These are phyloP conservation scores for Tylochromis polylepis DNA, from an alignment of 2,113 vertebrate genomes.

Conservation along the genomic window DNA sequence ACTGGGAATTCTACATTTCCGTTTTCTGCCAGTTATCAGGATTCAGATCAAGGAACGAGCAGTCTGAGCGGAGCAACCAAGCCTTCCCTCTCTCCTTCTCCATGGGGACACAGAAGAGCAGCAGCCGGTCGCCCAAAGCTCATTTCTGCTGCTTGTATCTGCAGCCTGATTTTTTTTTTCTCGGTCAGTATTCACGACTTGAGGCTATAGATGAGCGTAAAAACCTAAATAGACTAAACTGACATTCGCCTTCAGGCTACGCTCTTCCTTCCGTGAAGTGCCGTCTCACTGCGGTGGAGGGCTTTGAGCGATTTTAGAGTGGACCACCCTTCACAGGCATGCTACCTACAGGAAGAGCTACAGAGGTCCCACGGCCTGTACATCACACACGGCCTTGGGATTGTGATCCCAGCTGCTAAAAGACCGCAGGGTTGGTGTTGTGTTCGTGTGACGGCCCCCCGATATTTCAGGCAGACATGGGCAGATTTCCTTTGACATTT, in stretches of 20 bases:
- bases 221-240: background rate
- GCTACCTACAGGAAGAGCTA: background rate
- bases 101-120: background rate
- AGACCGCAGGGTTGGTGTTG: background rate
- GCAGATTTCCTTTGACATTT: background rate
- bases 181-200: background rate
- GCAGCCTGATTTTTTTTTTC: accelerated
- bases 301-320: background rate
- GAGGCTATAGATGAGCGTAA: background rate
- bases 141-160: background rate
- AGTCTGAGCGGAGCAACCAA: background rate
- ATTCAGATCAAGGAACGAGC: background rate
- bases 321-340: background rate
- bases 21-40: background rate
- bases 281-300: background rate
- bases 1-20: background rate
- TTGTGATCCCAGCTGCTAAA: background rate
- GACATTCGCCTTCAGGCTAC: background rate
- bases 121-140: background rate
- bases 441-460: background rate
- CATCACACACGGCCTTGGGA: background rate
- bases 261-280: background rate
- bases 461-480: background rate
- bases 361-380: background rate
- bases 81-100: background rate